A percentile compares a stretch with the other conserved stretches of the same genome.
phyloP scores from a whole-genome alignment of 2,113 vertebrate species.

The Tupaia chinensis region DNA sequence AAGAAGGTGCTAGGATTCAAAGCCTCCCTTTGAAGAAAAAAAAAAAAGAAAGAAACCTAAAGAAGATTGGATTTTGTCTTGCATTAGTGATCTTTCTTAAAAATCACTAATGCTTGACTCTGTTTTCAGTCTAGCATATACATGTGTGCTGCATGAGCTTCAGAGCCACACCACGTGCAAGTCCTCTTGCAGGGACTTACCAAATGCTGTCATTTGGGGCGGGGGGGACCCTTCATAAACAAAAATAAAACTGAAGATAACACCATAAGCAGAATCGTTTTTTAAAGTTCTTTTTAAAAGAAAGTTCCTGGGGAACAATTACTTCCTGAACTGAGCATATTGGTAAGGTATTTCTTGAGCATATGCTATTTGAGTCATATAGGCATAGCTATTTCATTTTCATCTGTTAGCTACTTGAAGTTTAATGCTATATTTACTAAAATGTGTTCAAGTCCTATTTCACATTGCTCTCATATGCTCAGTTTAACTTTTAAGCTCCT shows the following conservation, averaged over 20 bases:
- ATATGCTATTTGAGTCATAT: neutral
- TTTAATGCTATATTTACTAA: slow-evolving; percentile 13
- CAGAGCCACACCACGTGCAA: neutral
- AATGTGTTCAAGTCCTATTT: neutral
- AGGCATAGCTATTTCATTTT: neutral
- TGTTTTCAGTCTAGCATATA: slow-evolving; percentile 41
- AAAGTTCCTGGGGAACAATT: neutral
- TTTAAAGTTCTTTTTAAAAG: too few species aligned
- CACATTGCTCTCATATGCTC: neutral
- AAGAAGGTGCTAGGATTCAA: slow-evolving; percentile 64
- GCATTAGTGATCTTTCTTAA: slow-evolving; percentile 68
- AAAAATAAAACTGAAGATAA: slow-evolving; percentile 36
- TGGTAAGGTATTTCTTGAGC: neutral
- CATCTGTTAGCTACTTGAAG: neutral
- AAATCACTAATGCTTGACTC: slow-evolving; percentile 63
- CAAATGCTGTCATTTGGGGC: neutral
- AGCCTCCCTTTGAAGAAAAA: slow-evolving; percentile 65
- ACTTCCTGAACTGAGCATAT: neutral
- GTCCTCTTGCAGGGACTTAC: neutral
- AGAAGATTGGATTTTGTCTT: slow-evolving; percentile 66
- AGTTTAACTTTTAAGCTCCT: neutral
- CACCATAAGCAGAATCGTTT: slow-evolving; percentile 20
- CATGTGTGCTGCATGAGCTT: neutral
- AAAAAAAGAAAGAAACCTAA: neutral
- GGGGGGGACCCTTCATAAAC: neutral